Evolutionary conservation across 2,797 vertebrate genomes (phyloP).

Genomic region (Lates japonicus): DNA sequence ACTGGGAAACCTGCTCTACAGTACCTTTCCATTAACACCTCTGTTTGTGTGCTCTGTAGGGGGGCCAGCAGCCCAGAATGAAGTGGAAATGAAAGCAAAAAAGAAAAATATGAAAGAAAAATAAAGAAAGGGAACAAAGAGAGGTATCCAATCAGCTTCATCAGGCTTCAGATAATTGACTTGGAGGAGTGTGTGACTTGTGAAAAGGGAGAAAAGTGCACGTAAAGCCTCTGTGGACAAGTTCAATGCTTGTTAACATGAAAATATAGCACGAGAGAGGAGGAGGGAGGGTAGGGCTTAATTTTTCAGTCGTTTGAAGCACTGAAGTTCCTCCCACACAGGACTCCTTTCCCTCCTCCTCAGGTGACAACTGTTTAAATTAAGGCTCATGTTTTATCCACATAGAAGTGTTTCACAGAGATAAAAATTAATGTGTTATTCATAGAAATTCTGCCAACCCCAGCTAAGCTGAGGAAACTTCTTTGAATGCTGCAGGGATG

Average conservation of each 20-base stretch:
- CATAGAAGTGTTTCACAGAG: constrained; percentile 22
- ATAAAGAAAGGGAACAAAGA: constrained; percentile 12
- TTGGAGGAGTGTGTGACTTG: constrained; percentile 58
- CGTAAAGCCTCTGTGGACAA: constrained; percentile 40
- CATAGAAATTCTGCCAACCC: constrained; percentile 28
- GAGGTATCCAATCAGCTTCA: constrained; percentile 41
- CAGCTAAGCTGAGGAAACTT: neutral
- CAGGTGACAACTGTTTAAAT: constrained; percentile 59
- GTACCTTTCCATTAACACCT: constrained; percentile 78
- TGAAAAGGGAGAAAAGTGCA: constrained; percentile 36
- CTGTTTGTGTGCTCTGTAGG: constrained; percentile 17
- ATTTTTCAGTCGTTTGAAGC: constrained; percentile 48
- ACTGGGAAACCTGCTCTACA: constrained; percentile 60
- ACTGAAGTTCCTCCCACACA: constrained; percentile 49
- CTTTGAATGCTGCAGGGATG: neutral
- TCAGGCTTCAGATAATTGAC: constrained; percentile 50
- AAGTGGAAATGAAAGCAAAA: constrained; percentile 37
- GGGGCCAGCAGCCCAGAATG: neutral
- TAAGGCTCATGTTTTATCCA: constrained; percentile 55
- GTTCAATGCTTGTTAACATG: constrained; percentile 67
- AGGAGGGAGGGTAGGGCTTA: neutral
- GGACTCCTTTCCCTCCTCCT: constrained; percentile 41
- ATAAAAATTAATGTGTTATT: constrained; percentile 40
- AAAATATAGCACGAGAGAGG: constrained; percentile 33
- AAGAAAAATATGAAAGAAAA: constrained; percentile 19